Base-by-base conservation (phyloP, 2,797 vertebrate species). In the Chrysolophus pictus region DNA sequence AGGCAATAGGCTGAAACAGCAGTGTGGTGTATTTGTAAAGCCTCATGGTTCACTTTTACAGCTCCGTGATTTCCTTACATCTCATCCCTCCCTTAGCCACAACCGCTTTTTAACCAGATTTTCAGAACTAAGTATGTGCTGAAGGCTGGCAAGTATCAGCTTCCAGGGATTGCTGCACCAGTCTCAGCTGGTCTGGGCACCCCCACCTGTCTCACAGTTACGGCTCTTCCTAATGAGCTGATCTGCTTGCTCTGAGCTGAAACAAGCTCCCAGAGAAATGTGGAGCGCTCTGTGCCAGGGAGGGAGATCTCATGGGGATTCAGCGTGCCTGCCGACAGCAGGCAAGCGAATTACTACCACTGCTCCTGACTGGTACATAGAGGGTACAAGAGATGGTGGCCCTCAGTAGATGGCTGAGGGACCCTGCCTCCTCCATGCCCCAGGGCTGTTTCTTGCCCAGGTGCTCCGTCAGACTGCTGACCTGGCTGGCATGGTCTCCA, bases 151-250 rank as follows among this genome's bases (percentile, higher is more conserved):
- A 72, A 80, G 65, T 75, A 70, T 41, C 81, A 55, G 75, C 62
- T 94, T 85, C 64, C 9, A 42, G 37, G 55, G 49, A 47, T n/a
- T 84, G 53, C 18, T 13, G 24, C 37, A 46, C 76, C 51, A 17
- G 18, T 69, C 80, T 82, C 42, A 87, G 46, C 13, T 41, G 60
- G 47, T 84, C 73, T 91, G 88, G 76, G 78, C 81, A 84, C 64
- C 33, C 28, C 60, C 23, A 15, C 74, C 88, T 90, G 84, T 88
- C 94, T 68, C 67, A 16, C 51, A 70, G 88, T 86, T 83, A 79
- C 19, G 69, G 74, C 81, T 35, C 67, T 59, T 84, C 41, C 67
- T 67, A 81, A 51, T 19, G 74, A 79, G 53, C 19, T 53, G 74
- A 71, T 79, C 33, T 0, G 24, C 82, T 77, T 82, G 59, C 80